Percentiles rank a stretch among this genome's conserved stretches.
Conservation (phyloP, 1,140 invertebrate species). For the Pteromalus puparum region DNA sequence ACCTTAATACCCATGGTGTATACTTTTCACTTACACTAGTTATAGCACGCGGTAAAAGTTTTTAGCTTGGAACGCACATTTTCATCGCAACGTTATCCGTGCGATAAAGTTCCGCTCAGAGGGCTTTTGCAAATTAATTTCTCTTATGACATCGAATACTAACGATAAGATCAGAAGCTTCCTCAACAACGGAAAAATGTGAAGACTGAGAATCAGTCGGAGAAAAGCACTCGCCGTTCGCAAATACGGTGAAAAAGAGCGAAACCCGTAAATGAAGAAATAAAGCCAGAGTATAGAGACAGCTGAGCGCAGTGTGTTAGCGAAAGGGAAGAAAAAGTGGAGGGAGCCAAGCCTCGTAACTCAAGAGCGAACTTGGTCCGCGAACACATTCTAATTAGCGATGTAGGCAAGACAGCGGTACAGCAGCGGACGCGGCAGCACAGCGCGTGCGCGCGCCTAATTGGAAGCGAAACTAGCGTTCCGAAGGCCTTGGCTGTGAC, state of each 20-base stretch:
- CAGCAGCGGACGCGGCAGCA: no score
- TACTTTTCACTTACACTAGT: no score
- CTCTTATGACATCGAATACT: neutral
- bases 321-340: neutral
- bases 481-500: neutral
- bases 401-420: neutral
- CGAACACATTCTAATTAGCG: conserved; percentile 43
- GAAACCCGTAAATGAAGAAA: neutral
- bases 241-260: neutral
- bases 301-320: neutral
- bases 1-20: no score
- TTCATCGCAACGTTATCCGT: no score
- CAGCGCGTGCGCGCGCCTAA: neutral
- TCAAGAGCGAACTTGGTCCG: neutral
- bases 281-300: neutral
- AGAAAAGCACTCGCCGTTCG: neutral
- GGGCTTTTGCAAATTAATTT: no score
- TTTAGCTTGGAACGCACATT: no score
- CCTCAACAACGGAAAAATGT: neutral
- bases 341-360: conserved; percentile 6
- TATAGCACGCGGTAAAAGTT: no score
- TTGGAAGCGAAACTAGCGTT: conserved; percentile 38
- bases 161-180: neutral
- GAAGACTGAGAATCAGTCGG: neutral
- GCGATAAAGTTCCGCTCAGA: no score